Evolutionary conservation across 2,797 vertebrate genomes (phyloP).

Genomic region (Lacerta agilis): DNA sequence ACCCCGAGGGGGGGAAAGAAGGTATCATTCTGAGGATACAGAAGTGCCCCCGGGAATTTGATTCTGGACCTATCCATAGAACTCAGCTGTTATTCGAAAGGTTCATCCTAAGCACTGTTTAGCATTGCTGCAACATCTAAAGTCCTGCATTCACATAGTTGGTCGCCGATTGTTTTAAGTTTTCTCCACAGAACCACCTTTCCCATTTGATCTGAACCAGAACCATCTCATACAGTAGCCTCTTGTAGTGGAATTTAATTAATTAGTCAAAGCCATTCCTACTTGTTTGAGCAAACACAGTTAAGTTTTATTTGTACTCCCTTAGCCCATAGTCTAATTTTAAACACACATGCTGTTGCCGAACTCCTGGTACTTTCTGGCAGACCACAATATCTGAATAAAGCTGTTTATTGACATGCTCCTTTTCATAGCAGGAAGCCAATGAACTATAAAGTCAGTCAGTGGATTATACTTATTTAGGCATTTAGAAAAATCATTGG

Average conservation of each 20-base stretch:
- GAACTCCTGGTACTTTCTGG: constrained; percentile 32
- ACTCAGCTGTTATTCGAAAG: not conserved
- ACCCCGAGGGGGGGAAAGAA: not conserved
- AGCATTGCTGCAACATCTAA: not conserved
- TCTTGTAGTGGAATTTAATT: not conserved
- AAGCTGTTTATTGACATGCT: constrained; percentile 49
- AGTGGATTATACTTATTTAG: constrained; percentile 42
- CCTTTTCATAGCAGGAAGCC: constrained; percentile 46
- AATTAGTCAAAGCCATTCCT: not conserved
- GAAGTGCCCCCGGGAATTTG: not conserved
- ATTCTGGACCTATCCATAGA: not conserved
- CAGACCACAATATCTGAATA: constrained; percentile 29
- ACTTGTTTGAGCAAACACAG: not conserved
- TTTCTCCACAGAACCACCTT: not conserved
- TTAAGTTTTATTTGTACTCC: not conserved
- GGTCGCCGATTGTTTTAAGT: not conserved
- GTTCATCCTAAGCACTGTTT: not conserved
- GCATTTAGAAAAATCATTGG: constrained; percentile 40
- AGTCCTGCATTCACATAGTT: not conserved
- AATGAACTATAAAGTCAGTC: constrained; percentile 38
- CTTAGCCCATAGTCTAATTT: not conserved
- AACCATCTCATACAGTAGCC: not conserved
- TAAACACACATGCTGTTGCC: constrained; percentile 6
- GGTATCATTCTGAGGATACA: not conserved
- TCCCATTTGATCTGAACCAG: not conserved